phyloP scores from a whole-genome alignment of 2,888 invertebrate species.

The Harmothoe impar region DNA sequence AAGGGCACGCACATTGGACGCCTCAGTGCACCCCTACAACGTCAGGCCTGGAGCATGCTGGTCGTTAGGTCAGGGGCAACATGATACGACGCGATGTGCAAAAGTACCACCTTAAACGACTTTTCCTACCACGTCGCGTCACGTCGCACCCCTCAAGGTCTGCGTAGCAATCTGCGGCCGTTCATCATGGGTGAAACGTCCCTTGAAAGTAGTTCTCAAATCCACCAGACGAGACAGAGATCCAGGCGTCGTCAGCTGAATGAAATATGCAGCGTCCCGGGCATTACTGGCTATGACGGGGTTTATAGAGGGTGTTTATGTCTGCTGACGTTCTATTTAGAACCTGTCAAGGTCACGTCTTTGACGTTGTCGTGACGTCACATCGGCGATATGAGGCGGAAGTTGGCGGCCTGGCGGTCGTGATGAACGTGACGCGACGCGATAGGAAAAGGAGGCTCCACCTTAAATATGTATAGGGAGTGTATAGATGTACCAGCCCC shows the following conservation, averaged over 20 bases:
- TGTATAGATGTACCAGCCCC: no score
- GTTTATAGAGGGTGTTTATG: no score
- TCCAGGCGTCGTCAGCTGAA: no score
- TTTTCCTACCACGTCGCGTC: constrained; percentile 39
- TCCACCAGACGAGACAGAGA: no score
- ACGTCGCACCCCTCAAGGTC: constrained; percentile 25
- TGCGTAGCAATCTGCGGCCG: neutral
- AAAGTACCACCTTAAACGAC: constrained; percentile 30
- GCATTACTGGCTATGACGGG: no score
- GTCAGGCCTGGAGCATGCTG: neutral
- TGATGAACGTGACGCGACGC: constrained; percentile 21
- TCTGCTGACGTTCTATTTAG: no score
- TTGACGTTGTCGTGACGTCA: neutral
- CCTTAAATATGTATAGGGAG: neutral
- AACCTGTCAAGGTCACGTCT: neutral
- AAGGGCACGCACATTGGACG: no score
- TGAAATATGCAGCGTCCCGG: no score
- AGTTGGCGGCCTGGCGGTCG: neutral
- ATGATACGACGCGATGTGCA: constrained; percentile 45
- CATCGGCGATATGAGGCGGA: neutral
- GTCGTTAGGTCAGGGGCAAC: constrained; percentile 17
- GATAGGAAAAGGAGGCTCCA: constrained; percentile 30
- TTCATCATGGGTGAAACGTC: neutral
- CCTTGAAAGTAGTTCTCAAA: constrained; percentile 8
- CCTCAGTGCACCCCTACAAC: no score